Conservation (phyloP, 2,113 vertebrate species). For the Podilymbus podiceps region DNA sequence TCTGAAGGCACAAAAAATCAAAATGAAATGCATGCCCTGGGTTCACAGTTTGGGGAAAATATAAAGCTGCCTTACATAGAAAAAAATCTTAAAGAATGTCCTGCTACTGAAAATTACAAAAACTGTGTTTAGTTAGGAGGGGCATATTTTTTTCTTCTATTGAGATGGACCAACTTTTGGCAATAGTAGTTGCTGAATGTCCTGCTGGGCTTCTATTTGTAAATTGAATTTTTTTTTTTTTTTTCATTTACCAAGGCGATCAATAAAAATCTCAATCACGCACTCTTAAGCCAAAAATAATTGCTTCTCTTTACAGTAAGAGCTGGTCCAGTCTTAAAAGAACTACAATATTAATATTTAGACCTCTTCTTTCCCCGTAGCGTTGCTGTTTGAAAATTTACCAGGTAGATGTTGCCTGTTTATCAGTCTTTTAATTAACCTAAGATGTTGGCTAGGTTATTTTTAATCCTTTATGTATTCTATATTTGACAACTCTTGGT, state of each 20-base stretch:
- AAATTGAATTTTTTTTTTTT: not conserved
- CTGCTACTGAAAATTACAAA: not conserved
- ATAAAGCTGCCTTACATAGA: not conserved
- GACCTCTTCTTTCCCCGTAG: not conserved
- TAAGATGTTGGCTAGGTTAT: not conserved
- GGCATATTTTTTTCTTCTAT: fast-evolving
- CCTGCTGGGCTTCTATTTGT: not conserved
- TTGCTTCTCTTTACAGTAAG: not conserved
- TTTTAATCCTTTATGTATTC: not conserved
- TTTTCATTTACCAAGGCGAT: not conserved
- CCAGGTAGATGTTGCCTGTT: not conserved
- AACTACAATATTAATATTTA: not conserved
- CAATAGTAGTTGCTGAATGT: not conserved
- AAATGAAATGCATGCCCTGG: not conserved
- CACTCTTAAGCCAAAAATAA: not conserved
- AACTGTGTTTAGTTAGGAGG: not conserved
- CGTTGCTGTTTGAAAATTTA: not conserved
- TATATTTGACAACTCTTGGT: not conserved
- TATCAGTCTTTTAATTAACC: not conserved
- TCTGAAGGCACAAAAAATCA: not conserved
- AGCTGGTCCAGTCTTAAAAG: not conserved
- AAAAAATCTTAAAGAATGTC: not conserved
- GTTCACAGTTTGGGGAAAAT: not conserved
- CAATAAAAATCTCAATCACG: not conserved
- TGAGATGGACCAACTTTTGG: not conserved